These are phyloP conservation scores for Hyperoodon ampullatus DNA, from an alignment of 2,113 vertebrate genomes.

Conservation along the genomic window DNA sequence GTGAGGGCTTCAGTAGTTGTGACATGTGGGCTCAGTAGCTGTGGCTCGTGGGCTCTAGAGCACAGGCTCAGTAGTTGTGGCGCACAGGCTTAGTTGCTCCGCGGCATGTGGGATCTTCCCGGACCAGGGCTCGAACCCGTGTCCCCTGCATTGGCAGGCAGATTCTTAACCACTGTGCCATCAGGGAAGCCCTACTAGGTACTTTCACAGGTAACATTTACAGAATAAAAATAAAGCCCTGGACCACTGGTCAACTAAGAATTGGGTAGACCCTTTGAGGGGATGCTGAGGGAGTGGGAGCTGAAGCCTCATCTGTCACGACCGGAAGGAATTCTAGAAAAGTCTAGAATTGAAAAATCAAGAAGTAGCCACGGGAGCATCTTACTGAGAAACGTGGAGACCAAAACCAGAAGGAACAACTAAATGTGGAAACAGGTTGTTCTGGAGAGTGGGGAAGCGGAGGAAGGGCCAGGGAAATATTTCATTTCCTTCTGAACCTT, in stretches of 20 bases:
- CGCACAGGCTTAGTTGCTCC: too few species aligned
- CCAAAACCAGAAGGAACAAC: not conserved
- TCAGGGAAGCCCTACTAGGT: too few species aligned
- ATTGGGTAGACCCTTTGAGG: not conserved
- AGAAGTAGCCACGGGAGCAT: not conserved
- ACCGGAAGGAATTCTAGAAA: not conserved
- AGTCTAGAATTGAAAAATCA: not conserved
- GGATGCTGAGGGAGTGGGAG: not conserved
- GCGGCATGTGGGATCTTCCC: too few species aligned
- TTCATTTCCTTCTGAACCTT: not conserved
- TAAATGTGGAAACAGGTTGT: accelerated
- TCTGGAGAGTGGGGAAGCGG: not conserved
- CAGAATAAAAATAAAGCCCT: not conserved
- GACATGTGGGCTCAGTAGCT: too few species aligned
- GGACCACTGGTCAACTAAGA: not conserved
- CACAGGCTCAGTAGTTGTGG: too few species aligned
- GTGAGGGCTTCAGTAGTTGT: too few species aligned
- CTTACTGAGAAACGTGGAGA: not conserved
- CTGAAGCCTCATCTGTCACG: not conserved
- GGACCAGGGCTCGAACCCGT: too few species aligned
- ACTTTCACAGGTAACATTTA: not conserved
- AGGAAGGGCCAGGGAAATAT: accelerated
- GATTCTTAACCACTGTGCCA: too few species aligned
- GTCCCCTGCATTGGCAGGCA: too few species aligned
- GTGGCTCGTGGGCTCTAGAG: too few species aligned